Evolutionary conservation across 1,140 invertebrate genomes (phyloP).

Genomic region (Dreissena polymorpha): DNA sequence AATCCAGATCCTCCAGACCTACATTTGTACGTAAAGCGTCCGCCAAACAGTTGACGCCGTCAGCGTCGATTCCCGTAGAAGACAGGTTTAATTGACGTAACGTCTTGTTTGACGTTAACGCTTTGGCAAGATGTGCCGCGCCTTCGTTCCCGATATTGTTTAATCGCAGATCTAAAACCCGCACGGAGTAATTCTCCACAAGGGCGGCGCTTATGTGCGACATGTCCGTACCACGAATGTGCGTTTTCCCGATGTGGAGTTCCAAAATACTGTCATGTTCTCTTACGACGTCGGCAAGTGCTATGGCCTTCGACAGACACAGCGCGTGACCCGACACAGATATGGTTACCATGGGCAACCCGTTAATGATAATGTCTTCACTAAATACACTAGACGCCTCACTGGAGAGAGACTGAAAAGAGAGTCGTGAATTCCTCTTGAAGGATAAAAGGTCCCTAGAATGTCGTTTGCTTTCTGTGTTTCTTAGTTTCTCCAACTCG

Average conservation of each 20-base stretch:
- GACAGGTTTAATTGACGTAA: constrained; percentile 74
- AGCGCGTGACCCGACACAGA: constrained; percentile 71
- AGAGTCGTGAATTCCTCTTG: constrained; percentile 65
- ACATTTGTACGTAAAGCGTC: constrained; percentile 66
- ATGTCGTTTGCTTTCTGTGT: constrained; percentile 60
- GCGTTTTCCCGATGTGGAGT: constrained; percentile 72
- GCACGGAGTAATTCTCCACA: constrained; percentile 58
- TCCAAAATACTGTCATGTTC: constrained; percentile 70
- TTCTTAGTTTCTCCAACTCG: constrained; percentile 69
- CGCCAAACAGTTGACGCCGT: constrained; percentile 63
- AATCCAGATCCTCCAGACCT: constrained; percentile 69
- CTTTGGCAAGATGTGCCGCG: constrained; percentile 63
- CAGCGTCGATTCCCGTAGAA: constrained; percentile 69
- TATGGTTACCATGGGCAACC: constrained; percentile 69
- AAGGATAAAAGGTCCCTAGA: constrained; percentile 63
- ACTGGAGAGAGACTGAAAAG: constrained; percentile 52
- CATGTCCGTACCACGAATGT: constrained; percentile 68
- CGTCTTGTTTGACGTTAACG: constrained; percentile 65
- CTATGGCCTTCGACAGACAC: constrained; percentile 61
- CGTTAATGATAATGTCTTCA: constrained; percentile 55
- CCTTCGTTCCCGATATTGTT: constrained; percentile 72
- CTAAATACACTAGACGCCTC: constrained; percentile 52
- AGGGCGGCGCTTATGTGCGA: constrained; percentile 64
- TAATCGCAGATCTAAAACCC: constrained; percentile 72
- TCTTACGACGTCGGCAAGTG: constrained; percentile 63